Conservation (phyloP, 2,888 invertebrate genomes). For the Callyntrura sp. region DNA sequence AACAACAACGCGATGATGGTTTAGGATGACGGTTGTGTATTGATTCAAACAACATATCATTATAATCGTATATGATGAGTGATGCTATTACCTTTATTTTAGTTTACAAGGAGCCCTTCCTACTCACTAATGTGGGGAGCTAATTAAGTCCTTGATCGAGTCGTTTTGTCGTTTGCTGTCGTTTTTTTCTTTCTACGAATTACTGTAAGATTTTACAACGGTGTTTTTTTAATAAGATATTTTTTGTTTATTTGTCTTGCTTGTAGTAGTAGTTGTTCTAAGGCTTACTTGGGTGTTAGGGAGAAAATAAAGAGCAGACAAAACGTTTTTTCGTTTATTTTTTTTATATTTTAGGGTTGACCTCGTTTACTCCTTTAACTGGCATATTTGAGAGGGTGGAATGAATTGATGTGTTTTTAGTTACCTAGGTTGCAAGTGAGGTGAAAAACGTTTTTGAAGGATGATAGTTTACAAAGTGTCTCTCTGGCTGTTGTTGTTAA, state of each 20-base stretch:
- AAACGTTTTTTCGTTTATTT: slow-evolving; percentile 48
- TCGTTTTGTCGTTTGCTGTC: slow-evolving; percentile 25
- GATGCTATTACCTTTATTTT: not conserved
- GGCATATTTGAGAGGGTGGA: slow-evolving; percentile 22
- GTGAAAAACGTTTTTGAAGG: slow-evolving; percentile 20
- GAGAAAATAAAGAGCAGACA: slow-evolving; percentile 24
- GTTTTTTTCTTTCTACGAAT: slow-evolving; percentile 10
- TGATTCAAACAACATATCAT: slow-evolving; percentile 8
- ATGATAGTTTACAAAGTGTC: not conserved
- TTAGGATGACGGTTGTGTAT: slow-evolving; percentile 27
- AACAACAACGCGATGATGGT: not conserved
- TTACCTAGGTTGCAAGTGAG: not conserved
- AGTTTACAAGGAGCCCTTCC: slow-evolving; percentile 9
- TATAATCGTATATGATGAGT: not conserved
- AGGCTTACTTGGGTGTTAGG: not conserved
- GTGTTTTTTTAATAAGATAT: not conserved
- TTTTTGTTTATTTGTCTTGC: not conserved
- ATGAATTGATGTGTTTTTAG: slow-evolving; percentile 31
- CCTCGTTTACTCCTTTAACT: slow-evolving; percentile 62
- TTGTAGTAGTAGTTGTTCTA: too few relatives aligned
- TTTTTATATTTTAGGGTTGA: slow-evolving; percentile 16
- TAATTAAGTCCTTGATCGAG: slow-evolving; percentile 56
- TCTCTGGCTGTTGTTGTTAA: too few relatives aligned
- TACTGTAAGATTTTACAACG: slow-evolving; percentile 23
- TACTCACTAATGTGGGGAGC: slow-evolving; percentile 17